A percentile compares a stretch with the other conserved stretches of the same genome.
These are phyloP conservation scores for Centrocercus urophasianus DNA, from an alignment of 2,113 vertebrate genomes.

Conservation along the genomic window DNA sequence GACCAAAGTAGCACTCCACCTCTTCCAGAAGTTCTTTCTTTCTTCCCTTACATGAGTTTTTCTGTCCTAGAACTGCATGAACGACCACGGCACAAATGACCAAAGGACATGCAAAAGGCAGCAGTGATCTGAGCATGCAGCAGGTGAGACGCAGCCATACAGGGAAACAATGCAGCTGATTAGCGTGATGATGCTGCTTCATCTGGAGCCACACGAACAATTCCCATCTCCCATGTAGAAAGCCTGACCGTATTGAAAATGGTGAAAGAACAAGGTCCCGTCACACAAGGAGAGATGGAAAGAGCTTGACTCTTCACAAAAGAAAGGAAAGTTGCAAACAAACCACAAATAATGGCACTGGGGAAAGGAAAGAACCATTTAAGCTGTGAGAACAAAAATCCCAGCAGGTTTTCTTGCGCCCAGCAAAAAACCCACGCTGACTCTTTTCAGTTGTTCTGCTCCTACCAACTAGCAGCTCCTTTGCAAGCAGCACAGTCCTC, in stretches of 20 bases:
- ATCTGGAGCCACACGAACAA: neutral
- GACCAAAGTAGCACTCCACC: neutral
- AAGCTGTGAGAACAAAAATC: neutral
- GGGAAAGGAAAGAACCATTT: neutral
- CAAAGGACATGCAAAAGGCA: neutral
- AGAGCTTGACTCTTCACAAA: neutral
- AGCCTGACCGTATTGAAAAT: neutral
- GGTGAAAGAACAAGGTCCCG: neutral
- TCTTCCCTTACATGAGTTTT: neutral
- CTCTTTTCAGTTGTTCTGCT: neutral
- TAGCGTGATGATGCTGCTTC: rapidly evolving
- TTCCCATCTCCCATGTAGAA: neutral
- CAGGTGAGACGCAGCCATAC: rapidly evolving
- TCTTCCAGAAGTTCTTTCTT: neutral
- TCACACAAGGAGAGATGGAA: neutral
- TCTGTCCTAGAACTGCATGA: rapidly evolving
- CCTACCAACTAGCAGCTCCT: neutral
- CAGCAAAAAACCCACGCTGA: neutral
- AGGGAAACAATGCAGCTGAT: rapidly evolving
- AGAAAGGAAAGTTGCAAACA: neutral
- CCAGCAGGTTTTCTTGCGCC: rapidly evolving
- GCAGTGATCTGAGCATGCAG: rapidly evolving
- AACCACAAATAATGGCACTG: neutral
- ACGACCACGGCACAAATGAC: rapidly evolving
- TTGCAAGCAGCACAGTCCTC: rapidly evolving